Conservation (phyloP, 2,888 invertebrate species). For the Neria commutata region DNA sequence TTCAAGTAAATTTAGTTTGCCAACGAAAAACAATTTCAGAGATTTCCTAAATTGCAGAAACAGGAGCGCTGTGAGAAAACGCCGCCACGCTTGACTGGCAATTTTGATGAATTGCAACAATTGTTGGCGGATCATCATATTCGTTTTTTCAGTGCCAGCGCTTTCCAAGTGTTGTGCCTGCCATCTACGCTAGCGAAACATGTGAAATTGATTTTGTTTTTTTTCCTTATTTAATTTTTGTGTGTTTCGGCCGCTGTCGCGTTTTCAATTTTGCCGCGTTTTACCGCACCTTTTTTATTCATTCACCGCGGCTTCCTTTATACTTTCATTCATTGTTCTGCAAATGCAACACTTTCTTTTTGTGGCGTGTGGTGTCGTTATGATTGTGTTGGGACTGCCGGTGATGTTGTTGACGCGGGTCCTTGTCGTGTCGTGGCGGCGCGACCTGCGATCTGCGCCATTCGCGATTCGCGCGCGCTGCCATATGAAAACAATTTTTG, state of each 20-base stretch:
- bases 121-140: no score
- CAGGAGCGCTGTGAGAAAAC: no score
- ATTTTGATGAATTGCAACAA: background rate
- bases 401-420: background rate
- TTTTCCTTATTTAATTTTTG: background rate
- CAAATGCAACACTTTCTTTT: background rate
- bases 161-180: background rate
- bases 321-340: background rate
- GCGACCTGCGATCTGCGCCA: no score
- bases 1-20: no score
- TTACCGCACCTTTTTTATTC: background rate
- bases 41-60: no score
- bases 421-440: background rate
- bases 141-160: background rate
- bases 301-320: background rate
- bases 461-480: background rate
- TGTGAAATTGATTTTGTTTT: constrained; percentile 1
- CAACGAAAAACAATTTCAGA: no score
- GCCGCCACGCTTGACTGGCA: no score
- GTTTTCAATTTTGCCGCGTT: constrained; percentile 1
- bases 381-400: background rate
- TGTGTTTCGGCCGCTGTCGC: background rate
- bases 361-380: background rate
- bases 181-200: background rate
- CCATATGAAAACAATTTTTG: background rate